A percentile compares a stretch with the other conserved stretches of the same genome.
These are phyloP conservation scores for Octodonta nipae DNA, from an alignment of 2,888 invertebrate genomes.

Conservation along the genomic window DNA sequence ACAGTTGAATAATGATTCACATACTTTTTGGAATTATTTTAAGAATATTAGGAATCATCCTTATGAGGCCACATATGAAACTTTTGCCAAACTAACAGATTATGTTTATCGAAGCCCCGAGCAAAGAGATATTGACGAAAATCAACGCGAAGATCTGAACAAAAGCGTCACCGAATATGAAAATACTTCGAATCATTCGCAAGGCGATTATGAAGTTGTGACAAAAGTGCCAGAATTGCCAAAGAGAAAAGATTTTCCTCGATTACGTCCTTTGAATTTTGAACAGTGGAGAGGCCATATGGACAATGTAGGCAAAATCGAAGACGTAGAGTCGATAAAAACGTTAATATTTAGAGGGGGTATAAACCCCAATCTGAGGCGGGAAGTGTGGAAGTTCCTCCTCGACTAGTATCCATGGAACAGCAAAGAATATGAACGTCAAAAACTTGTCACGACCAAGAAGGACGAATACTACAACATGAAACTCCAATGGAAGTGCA, in stretches of 20 bases:
- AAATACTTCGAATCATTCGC: conserved; percentile 40
- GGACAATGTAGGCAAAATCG: conserved; percentile 67
- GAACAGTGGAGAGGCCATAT: conserved; percentile 74
- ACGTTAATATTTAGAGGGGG: conserved; percentile 87
- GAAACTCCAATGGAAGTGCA: conserved; percentile 93
- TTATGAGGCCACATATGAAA: conserved; percentile 69
- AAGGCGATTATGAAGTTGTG: conserved; percentile 61
- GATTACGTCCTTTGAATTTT: conserved; percentile 57
- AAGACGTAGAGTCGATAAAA: conserved; percentile 63
- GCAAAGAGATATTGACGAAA: conserved; percentile 47
- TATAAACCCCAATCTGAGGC: conserved; percentile 58
- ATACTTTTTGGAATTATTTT: conserved; percentile 52
- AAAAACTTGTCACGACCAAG: conserved; percentile 54
- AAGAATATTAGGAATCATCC: conserved; percentile 54
- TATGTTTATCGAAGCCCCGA: conserved; percentile 54
- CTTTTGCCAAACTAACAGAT: conserved; percentile 76
- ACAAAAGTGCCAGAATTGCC: conserved; percentile 54
- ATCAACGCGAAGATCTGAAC: conserved; percentile 49
- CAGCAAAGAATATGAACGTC: conserved; percentile 58
- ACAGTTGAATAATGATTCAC: conserved; percentile 48
- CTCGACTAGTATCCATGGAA: conserved; percentile 80
- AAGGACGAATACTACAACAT: conserved; percentile 82
- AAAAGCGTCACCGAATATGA: conserved; percentile 40
- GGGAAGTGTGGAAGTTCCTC: conserved; percentile 89
- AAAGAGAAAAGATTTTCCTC: conserved; percentile 51